Evolutionary conservation across 2,888 invertebrate species (phyloP).

Genomic region (Smittia aterrima): DNA sequence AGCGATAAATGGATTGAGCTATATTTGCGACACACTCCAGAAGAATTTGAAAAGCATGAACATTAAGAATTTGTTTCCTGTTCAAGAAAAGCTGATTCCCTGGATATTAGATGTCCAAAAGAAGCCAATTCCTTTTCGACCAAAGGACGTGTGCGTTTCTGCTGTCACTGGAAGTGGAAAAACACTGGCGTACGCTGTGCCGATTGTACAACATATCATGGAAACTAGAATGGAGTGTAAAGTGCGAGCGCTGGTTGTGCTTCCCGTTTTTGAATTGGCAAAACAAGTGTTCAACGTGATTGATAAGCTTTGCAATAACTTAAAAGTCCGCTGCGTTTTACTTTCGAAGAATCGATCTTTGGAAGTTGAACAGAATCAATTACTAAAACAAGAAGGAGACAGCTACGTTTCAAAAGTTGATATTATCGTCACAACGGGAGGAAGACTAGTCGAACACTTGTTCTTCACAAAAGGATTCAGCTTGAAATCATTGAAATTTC

Average conservation of each 20-base stretch:
- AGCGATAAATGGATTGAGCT: constrained; percentile 59
- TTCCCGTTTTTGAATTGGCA: constrained; percentile 91
- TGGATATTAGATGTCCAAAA: constrained; percentile 67
- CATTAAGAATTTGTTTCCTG: constrained; percentile 79
- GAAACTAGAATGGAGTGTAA: constrained; percentile 64
- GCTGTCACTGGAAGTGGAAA: constrained; percentile 98
- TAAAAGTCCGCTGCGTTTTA: constrained; percentile 68
- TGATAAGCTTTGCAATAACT: constrained; percentile 64
- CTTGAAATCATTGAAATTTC: constrained; percentile 67
- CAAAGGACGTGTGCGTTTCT: constrained; percentile 91
- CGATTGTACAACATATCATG: constrained; percentile 69
- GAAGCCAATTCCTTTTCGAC: constrained; percentile 64
- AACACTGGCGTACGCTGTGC: constrained; percentile 90
- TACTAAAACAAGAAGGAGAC: constrained; percentile 56
- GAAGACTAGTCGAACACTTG: constrained; percentile 88
- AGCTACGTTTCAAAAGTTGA: constrained; percentile 60
- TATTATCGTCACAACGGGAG: constrained; percentile 90
- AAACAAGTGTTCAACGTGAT: constrained; percentile 85
- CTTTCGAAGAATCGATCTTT: constrained; percentile 68
- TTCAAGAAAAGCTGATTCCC: constrained; percentile 75
- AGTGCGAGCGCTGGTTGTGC: constrained; percentile 81
- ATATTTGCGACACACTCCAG: constrained; percentile 64
- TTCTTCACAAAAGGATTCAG: constrained; percentile 77
- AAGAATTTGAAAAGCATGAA: constrained; percentile 66
- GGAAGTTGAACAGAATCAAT: constrained; percentile 64